Conservation (phyloP, 2,113 vertebrate genomes). For the Neodon shergylaensis region DNA sequence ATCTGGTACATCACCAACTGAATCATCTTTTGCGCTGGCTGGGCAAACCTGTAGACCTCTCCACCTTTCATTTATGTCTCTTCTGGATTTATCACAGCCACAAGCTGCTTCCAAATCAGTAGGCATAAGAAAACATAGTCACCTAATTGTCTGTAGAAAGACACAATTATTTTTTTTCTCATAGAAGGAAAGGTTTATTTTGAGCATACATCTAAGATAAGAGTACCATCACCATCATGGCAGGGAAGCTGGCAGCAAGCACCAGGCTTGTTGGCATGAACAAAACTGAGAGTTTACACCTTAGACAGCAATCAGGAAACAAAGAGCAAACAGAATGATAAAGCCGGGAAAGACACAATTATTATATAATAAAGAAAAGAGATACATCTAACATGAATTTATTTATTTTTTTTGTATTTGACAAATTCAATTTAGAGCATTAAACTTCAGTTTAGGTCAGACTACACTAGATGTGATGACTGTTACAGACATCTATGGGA, state of each 20-base stretch:
- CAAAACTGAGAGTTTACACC: background rate
- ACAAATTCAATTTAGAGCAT: background rate
- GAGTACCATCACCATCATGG: background rate
- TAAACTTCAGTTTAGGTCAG: background rate
- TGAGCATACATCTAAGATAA: background rate
- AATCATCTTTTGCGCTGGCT: background rate
- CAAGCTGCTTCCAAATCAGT: background rate
- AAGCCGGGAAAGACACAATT: background rate
- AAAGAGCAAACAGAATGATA: background rate
- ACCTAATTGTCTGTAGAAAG: conserved; percentile 12
- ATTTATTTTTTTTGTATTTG: background rate
- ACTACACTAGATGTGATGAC: background rate
- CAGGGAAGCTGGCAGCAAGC: background rate
- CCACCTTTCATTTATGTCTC: background rate
- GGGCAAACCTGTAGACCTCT: background rate
- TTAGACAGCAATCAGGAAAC: background rate
- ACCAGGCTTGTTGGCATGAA: background rate
- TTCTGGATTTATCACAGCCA: background rate
- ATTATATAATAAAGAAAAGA: background rate
- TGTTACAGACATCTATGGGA: background rate
- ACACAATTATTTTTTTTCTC: background rate
- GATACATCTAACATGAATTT: background rate
- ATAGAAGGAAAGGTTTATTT: background rate
- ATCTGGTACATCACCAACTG: background rate
- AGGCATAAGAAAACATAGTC: background rate